These are phyloP conservation scores for Catharus fuscescens DNA, from an alignment of 2,113 vertebrate genomes.

Conservation along the genomic window DNA sequence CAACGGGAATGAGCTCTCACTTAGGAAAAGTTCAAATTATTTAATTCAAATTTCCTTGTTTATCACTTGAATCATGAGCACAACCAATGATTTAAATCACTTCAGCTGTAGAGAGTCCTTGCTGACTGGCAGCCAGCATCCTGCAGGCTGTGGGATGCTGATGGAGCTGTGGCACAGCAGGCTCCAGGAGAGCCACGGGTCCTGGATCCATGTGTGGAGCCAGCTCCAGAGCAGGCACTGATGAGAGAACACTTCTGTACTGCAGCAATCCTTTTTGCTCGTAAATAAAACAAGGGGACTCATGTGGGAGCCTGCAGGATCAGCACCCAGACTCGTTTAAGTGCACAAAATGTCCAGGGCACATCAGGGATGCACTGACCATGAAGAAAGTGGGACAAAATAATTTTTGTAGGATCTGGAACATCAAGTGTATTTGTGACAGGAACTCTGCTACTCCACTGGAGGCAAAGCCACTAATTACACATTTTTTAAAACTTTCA, in stretches of 20 bases:
- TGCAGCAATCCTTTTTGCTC: background rate
- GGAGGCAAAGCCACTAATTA: background rate
- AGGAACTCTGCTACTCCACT: background rate
- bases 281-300: background rate
- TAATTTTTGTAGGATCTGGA: background rate
- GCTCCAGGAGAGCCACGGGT: background rate
- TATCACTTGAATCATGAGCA: background rate
- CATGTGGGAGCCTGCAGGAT: fast-evolving
- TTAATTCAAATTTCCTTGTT: constrained; percentile 34
- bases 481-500: background rate
- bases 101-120: background rate
- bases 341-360: fast-evolving
- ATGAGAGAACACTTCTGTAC: background rate
- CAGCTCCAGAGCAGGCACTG: background rate
- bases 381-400: background rate
- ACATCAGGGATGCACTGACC: fast-evolving
- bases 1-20: background rate
- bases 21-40: constrained; percentile 30
- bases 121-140: background rate
- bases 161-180: fast-evolving
- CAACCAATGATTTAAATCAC: constrained; percentile 25
- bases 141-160: background rate
- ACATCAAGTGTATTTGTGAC: background rate
- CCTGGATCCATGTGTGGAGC: fast-evolving
- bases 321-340: background rate